Evolutionary conservation across 2,888 invertebrate species (phyloP), one percentile per base, ranked within the genome.

Genomic region (Hoplodrina blanda): DNA sequence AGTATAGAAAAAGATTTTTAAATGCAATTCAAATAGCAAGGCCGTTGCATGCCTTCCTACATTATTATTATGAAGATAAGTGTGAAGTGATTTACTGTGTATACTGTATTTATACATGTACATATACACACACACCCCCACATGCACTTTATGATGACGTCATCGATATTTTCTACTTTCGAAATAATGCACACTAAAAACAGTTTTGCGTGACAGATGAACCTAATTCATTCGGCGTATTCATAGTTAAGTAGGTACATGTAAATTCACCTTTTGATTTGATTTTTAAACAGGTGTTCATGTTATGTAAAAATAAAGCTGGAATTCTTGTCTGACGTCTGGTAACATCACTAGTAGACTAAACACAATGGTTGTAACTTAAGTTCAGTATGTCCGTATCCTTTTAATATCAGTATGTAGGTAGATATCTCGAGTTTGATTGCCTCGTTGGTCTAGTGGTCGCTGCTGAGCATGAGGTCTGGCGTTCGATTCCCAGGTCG

Each of bases 341-440:
- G 15, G 15, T 20, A 37, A 50, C 49, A 17, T 50, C 55, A 73
- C 55, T 55, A 20, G 41, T 30, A 63, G 70, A 73, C 64, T 63
- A 70, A 73, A 70, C 62, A 73, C 8, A 41, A 37, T 37, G 37
- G 53, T 73, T 70, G 62, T 44, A 64, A 50, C 20, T 30, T 50
- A 55, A 33, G 15, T 15, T 13, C 13, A 33, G 8, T 33, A 11
- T 10, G 8, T 17, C 49, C 11, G 55, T 41, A 71, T 20, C 33
- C 20, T 52, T n/a, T 59, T 15, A 41, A 37, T 53, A 41, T 13
- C 0, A 41, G 6, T 10, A 11, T 41, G 11, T 41, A 41, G 33
- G 8, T 33, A 33, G 33, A 7, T 33, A 33, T 33, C 25, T 25
- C 25, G 25, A 25, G 25, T 1, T 25, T 25, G 25, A 25, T 2